Base-by-base conservation (phyloP, 2,888 invertebrate species). In the Syrista parreyssii region DNA sequence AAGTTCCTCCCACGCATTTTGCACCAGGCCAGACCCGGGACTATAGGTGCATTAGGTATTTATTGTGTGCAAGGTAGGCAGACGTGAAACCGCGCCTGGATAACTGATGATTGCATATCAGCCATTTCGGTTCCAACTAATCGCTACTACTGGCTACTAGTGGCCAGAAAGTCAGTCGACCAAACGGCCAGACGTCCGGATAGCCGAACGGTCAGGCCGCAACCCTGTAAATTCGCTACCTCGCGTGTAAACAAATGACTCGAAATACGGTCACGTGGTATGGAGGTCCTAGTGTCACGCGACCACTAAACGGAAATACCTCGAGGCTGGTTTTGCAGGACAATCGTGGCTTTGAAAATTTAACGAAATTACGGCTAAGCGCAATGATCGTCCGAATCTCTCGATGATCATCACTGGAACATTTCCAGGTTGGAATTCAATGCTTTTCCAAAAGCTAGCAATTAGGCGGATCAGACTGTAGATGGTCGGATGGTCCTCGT, bases 291-390 rank as follows among this genome's bases (percentile, higher is more conserved):
- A 55, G 9, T 23, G 23, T 55, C 40, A 55, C 40, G 40, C 40
- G 40, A 55, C 40, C 40, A 55, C 40, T 23, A 55, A 55, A 55
- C 23, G 40, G 40, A 55, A 55, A 55, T 55, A 9, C 40, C 40
- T 55, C 40, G 23, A 23, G 23, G 40, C 40, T 23, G 15, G 40
- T 55, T 23, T 55, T 23, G 23, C 40, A 23, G 40, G 23, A 9
- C 9, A 55, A 23, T 55, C 40, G 40, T 2, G 23, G 40, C 40
- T 55, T 80, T 84, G 81, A 82, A 84, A 84, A 82, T 83, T 84
- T 83, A 83, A 84, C 83, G 83, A 83, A 84, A 83, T 84, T 83
- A 83, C 80, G 79, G 79, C 76, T 80, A 80, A 82, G 81, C 82
- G 80, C 79, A 78, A 79, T 79, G 76, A 78, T 79, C 76, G 81